Conservation (phyloP, 2,113 vertebrate species). For the Zosterops borbonicus region DNA sequence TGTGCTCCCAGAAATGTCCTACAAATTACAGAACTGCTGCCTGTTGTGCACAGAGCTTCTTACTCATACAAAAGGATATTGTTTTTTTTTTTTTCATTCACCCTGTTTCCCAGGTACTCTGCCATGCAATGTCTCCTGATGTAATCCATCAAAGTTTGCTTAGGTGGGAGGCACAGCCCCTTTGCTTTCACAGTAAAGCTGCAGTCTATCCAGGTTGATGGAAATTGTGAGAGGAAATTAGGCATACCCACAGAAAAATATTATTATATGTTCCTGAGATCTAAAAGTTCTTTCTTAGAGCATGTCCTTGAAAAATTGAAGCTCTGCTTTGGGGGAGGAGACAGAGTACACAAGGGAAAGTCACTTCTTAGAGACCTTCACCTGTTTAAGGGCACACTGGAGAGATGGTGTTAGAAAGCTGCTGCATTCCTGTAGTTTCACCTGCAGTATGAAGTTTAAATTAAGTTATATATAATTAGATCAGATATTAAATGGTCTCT, state of each 20-base stretch:
- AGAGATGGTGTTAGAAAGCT: background rate
- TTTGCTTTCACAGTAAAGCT: background rate
- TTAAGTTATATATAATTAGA: background rate
- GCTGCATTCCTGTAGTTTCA: background rate
- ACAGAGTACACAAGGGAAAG: background rate
- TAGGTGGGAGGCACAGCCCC: background rate
- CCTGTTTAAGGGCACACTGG: background rate
- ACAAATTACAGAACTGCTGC: background rate
- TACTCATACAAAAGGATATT: background rate
- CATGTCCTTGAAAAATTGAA: background rate
- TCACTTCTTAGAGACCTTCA: background rate
- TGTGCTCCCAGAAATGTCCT: background rate
- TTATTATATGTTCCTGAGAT: background rate
- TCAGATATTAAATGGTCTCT: background rate
- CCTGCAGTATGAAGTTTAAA: background rate
- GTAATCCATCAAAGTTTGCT: background rate
- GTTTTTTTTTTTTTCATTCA: background rate
- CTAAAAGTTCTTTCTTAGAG: background rate
- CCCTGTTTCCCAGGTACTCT: background rate
- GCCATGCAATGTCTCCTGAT: background rate
- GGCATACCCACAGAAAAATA: background rate
- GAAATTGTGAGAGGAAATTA: background rate
- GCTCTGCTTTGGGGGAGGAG: background rate
- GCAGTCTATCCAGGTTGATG: background rate
- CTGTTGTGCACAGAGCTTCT: background rate